Percentiles rank a stretch among this genome's conserved stretches.
These are phyloP conservation scores for Lycia hirtaria DNA, from an alignment of 2,888 invertebrate genomes.

Conservation along the genomic window DNA sequence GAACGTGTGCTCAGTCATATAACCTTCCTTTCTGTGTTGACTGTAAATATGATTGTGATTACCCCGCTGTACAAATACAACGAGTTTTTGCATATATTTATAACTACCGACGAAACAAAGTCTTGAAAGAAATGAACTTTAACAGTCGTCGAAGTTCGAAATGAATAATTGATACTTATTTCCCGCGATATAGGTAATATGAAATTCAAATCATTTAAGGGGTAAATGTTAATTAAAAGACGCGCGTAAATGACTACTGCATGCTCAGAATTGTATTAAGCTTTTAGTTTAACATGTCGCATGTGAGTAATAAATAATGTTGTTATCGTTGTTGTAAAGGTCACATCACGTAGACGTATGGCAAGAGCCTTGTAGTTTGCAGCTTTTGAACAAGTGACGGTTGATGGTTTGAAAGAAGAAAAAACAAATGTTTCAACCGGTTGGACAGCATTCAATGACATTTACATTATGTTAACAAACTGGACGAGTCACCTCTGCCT, in stretches of 20 bases:
- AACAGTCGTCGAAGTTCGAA: conserved; percentile 21
- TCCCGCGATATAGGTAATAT: conserved; percentile 24
- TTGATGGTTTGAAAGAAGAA: conserved; percentile 61
- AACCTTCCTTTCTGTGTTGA: conserved; percentile 51
- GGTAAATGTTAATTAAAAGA: conserved; percentile 34
- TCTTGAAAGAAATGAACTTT: too few species aligned
- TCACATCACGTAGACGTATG: conserved; percentile 42
- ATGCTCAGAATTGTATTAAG: conserved; percentile 17
- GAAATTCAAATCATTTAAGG: conserved; percentile 32
- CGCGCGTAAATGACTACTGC: conserved; percentile 20
- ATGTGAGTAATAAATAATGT: conserved; percentile 27
- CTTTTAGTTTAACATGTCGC: conserved; percentile 17
- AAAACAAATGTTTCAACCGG: conserved; percentile 66
- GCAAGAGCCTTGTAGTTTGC: conserved; percentile 54
- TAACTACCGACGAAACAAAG: conserved; percentile 20
- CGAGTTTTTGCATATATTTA: conserved; percentile 35
- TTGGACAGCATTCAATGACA: conserved; percentile 73
- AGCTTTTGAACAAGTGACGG: conserved; percentile 67
- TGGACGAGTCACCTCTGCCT: conserved; percentile 64
- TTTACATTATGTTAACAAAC: conserved; percentile 77
- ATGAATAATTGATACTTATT: conserved; percentile 17
- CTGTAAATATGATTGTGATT: conserved; percentile 33
- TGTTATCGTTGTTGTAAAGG: conserved; percentile 38
- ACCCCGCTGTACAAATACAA: conserved; percentile 36
- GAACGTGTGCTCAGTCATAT: conserved; percentile 56